Evolutionary conservation across 2,797 vertebrate species (phyloP).

Genomic region (Phataginus tetradactyla): DNA sequence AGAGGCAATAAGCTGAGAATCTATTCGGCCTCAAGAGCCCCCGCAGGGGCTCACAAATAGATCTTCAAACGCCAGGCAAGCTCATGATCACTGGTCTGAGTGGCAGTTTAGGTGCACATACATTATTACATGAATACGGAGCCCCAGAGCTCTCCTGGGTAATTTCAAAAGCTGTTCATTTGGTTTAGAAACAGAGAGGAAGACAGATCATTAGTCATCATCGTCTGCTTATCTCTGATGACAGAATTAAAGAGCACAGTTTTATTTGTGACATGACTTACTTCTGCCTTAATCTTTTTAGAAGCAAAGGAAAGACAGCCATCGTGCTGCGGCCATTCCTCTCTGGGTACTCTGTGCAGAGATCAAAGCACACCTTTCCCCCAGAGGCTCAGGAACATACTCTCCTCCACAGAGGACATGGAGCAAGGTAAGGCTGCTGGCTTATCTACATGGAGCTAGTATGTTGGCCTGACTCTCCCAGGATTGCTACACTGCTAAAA

Average conservation of each 20-base stretch:
- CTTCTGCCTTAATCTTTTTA: slow-evolving; percentile 60
- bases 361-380: slow-evolving; percentile 38
- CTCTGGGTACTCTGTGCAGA: neutral
- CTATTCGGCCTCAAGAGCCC: neutral
- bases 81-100: neutral
- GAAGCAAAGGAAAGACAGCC: slow-evolving; percentile 56
- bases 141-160: neutral
- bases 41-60: neutral
- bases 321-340: slow-evolving; percentile 14
- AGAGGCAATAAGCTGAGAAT: neutral
- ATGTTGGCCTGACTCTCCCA: neutral
- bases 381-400: slow-evolving; percentile 19
- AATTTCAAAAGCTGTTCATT: slow-evolving; percentile 45
- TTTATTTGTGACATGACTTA: slow-evolving; percentile 63
- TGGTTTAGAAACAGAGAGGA: slow-evolving; percentile 30
- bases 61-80: slow-evolving; percentile 20
- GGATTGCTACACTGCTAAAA: neutral
- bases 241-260: slow-evolving; percentile 43
- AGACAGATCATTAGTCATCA: slow-evolving; percentile 44
- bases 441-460: neutral
- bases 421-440: neutral
- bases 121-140: neutral
- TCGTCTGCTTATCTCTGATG: slow-evolving; percentile 53
- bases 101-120: neutral
- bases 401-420: neutral